Conservation (phyloP, 2,797 vertebrate species). For the Meriones psammophilus region DNA sequence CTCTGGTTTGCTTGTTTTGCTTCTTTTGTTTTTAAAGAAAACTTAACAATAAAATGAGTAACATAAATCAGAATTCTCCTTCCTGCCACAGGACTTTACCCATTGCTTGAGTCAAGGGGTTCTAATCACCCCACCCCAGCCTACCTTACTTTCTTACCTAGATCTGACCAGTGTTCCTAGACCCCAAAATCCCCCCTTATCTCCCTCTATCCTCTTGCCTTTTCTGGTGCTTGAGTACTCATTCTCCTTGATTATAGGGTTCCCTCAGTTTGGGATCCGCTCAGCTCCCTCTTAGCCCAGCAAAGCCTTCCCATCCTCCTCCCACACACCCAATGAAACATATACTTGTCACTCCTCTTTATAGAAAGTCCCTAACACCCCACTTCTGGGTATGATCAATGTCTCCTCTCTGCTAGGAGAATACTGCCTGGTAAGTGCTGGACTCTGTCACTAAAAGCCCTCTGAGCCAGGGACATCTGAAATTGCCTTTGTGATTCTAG, state of each 20-base stretch:
- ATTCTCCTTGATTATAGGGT: not conserved
- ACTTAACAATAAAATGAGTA: slow-evolving; percentile 10
- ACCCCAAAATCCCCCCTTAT: not conserved
- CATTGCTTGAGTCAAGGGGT: not conserved
- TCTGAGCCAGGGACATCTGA: not conserved
- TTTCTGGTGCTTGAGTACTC: not conserved
- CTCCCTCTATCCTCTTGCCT: not conserved
- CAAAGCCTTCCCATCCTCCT: not conserved
- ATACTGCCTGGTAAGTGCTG: not conserved
- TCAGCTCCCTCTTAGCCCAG: not conserved
- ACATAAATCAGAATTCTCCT: not conserved
- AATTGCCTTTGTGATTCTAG: not conserved
- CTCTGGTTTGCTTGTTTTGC: not conserved
- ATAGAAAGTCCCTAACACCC: not conserved
- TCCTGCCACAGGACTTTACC: not conserved
- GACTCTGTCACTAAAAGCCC: not conserved
- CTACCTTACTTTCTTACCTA: not conserved
- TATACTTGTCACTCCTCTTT: not conserved
- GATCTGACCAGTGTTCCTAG: not conserved
- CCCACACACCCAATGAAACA: not conserved
- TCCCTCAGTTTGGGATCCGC: not conserved
- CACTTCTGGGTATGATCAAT: not conserved
- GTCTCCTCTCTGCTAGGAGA: not conserved
- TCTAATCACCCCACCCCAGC: not conserved
- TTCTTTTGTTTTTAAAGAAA: slow-evolving; percentile 32